Conservation (phyloP, 2,797 vertebrate genomes). For the Rachycentron canadum region DNA sequence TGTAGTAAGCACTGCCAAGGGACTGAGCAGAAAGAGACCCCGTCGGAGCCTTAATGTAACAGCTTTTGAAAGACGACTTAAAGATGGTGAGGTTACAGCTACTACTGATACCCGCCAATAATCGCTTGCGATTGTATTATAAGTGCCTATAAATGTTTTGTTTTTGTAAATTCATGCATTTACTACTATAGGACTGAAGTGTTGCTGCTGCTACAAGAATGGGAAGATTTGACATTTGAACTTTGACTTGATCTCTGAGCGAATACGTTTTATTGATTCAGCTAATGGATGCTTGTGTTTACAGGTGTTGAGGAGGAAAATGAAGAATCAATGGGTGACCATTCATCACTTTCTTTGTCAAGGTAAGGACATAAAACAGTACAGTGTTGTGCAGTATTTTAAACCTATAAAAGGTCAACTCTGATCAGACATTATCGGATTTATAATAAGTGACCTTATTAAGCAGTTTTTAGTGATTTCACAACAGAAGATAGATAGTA, state of each 20-base stretch:
- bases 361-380: conserved; percentile 50
- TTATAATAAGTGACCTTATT: neutral
- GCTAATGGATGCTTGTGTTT: conserved; percentile 34
- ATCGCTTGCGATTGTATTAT: neutral
- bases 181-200: neutral
- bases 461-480: neutral
- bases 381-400: neutral
- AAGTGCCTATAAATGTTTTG: neutral
- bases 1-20: conserved; percentile 52
- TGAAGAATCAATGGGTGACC: conserved; percentile 26
- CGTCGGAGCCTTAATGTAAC: conserved; percentile 79
- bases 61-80: conserved; percentile 81
- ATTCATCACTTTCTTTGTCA: conserved; percentile 59
- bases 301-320: conserved; percentile 52
- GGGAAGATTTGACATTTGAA: neutral
- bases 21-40: conserved; percentile 82
- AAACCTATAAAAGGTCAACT: neutral
- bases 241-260: too few species aligned
- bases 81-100: conserved; percentile 55
- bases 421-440: neutral
- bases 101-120: neutral
- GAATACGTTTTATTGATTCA: neutral
- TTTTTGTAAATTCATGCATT: neutral
- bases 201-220: neutral
- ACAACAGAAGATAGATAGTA: too few species aligned